A percentile compares a stretch with the other conserved stretches of the same genome.
Evolutionary conservation across 2,797 vertebrate genomes (phyloP).

Genomic region (Molossus molossus): DNA sequence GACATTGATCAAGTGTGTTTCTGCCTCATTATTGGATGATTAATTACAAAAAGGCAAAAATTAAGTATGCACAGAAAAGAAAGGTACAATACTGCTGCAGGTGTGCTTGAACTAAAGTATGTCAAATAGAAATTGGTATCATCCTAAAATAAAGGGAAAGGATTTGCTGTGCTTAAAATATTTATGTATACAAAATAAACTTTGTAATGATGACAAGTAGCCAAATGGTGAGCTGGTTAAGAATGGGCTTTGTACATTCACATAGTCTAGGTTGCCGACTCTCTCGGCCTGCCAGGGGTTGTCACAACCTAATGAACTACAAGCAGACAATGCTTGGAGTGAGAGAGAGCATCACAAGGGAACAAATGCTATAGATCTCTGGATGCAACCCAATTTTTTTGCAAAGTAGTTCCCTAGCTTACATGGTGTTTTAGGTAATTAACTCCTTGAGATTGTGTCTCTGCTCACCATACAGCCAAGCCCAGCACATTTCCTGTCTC

Average conservation of each 20-base stretch:
- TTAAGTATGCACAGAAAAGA: not conserved
- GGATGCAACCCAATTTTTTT: too few species aligned
- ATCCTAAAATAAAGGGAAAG: not conserved
- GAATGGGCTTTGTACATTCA: not conserved
- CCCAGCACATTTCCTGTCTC: too few species aligned
- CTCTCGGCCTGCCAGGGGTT: too few species aligned
- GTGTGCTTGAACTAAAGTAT: not conserved
- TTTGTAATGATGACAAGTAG: not conserved
- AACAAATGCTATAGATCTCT: too few species aligned
- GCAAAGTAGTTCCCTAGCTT: too few species aligned
- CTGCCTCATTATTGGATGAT: constrained; percentile 55
- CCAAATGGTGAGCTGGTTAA: not conserved
- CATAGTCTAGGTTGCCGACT: not conserved
- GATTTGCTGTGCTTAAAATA: not conserved
- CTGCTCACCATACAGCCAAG: too few species aligned
- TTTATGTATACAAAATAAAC: not conserved
- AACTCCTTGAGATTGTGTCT: too few species aligned
- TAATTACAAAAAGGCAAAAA: constrained; percentile 56
- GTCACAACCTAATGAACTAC: too few species aligned
- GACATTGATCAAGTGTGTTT: constrained; percentile 16
- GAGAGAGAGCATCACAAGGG: too few species aligned
- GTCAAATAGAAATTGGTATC: not conserved
- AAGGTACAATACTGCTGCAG: not conserved
- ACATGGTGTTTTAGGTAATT: too few species aligned
- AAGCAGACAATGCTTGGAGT: too few species aligned